Conservation (phyloP, 2,113 vertebrate species). For the Todiramphus chloris region DNA sequence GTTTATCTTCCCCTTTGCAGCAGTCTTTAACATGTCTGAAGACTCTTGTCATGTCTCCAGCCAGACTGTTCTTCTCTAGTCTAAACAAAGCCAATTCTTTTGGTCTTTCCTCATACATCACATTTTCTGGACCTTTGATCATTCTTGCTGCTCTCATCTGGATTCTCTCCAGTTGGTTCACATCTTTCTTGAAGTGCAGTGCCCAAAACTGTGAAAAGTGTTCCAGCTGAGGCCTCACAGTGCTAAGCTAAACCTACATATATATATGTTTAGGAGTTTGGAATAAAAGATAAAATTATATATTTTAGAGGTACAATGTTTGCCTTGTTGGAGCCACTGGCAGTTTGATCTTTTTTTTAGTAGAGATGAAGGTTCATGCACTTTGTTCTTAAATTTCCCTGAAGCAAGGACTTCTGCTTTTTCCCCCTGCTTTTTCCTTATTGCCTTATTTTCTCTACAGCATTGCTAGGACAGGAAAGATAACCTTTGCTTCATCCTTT, state of each 20-base stretch:
- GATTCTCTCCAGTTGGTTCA: slow-evolving; percentile 59
- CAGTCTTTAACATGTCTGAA: slow-evolving; percentile 40
- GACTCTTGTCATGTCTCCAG: slow-evolving; percentile 59
- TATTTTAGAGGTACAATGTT: background rate
- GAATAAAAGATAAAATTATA: background rate
- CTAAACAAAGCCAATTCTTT: slow-evolving; percentile 67
- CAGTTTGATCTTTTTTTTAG: background rate
- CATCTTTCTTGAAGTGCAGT: slow-evolving; percentile 15
- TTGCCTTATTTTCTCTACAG: background rate
- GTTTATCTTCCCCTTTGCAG: slow-evolving; percentile 24
- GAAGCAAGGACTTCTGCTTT: background rate
- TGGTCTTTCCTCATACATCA: slow-evolving; percentile 60
- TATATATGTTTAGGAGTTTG: background rate
- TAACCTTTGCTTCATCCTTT: background rate
- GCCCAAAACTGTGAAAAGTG: slow-evolving; percentile 42
- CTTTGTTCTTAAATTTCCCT: background rate
- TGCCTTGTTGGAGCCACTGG: background rate
- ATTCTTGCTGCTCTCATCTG: slow-evolving; percentile 40
- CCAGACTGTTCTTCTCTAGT: slow-evolving; percentile 50
- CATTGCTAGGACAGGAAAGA: background rate
- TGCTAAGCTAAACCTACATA: background rate
- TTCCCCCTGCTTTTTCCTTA: background rate
- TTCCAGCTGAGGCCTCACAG: slow-evolving; percentile 45
- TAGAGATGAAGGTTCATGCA: background rate
- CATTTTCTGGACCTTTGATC: slow-evolving; percentile 67